phyloP scores from a whole-genome alignment of 2,888 invertebrate species.

The Stenolophus ochropezus region DNA sequence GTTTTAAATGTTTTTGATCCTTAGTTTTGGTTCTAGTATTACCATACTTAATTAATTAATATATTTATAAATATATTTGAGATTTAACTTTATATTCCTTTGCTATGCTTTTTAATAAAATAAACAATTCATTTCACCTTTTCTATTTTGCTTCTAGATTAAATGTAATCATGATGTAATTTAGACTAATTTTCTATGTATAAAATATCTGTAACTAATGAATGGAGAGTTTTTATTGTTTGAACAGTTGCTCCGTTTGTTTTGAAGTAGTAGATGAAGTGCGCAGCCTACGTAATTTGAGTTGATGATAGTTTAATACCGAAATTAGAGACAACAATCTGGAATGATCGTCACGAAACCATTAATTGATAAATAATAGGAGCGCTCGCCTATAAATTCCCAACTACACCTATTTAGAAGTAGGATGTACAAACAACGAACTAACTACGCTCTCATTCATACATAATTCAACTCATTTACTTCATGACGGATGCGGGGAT shows the following conservation, averaged over 20 bases:
- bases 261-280: not conserved
- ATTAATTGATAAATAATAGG: slow-evolving; percentile 39
- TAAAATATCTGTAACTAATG: no score
- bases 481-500: not conserved
- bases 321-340: slow-evolving; percentile 11
- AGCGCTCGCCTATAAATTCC: slow-evolving; percentile 1
- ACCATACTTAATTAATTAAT: no score
- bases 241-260: not conserved
- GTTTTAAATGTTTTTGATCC: no score
- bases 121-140: no score
- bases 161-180: no score
- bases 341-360: slow-evolving; percentile 11
- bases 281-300: slow-evolving; percentile 1
- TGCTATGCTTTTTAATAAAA: no score
- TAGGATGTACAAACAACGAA: not conserved
- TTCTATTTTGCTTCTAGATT: no score
- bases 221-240: not conserved
- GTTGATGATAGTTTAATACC: slow-evolving; percentile 34
- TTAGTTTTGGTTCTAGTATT: no score
- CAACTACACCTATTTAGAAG: not conserved
- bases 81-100: no score
- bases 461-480: not conserved
- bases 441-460: not conserved
- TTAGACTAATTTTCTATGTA: no score
- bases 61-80: no score